Conservation (phyloP, 2,888 invertebrate genomes). For the Drosophila emarginata region DNA sequence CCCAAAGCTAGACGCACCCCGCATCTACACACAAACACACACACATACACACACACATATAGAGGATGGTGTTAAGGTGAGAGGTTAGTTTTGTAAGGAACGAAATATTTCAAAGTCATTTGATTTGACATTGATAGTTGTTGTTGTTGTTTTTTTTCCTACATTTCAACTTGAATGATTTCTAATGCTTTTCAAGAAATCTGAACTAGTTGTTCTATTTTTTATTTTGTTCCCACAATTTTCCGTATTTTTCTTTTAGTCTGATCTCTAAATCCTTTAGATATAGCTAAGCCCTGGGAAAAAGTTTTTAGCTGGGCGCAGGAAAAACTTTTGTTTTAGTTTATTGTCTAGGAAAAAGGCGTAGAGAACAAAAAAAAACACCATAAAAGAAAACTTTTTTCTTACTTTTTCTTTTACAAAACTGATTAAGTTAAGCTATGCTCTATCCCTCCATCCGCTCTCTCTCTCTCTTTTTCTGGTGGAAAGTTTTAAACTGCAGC, state of each 20-base stretch:
- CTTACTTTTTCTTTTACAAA: constrained; percentile 22
- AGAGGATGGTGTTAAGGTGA: not conserved
- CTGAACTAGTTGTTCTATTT: not conserved
- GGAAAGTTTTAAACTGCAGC: constrained; percentile 7
- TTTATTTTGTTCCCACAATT: not conserved
- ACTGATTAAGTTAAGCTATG: constrained; percentile 63
- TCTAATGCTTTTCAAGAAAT: not conserved
- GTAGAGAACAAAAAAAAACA: not conserved
- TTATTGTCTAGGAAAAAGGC: constrained; percentile 64
- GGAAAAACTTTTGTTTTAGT: constrained; percentile 68
- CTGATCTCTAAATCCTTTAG: constrained; percentile 6
- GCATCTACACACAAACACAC: not conserved
- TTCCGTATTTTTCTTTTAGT: not conserved
- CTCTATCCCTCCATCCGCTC: not conserved
- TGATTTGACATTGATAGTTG: no score
- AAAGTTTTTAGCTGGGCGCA: constrained; percentile 59
- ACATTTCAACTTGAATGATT: not conserved
- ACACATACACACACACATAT: not conserved
- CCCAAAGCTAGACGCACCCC: not conserved
- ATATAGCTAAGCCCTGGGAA: constrained; percentile 24
- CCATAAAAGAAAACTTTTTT: not conserved
- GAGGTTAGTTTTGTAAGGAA: not conserved
- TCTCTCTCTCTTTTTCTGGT: not conserved
- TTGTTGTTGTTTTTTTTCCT: not conserved
- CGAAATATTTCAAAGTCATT: no score